Evolutionary conservation across 2,797 vertebrate species (phyloP).

Genomic region (Thalassophryne amazonica): DNA sequence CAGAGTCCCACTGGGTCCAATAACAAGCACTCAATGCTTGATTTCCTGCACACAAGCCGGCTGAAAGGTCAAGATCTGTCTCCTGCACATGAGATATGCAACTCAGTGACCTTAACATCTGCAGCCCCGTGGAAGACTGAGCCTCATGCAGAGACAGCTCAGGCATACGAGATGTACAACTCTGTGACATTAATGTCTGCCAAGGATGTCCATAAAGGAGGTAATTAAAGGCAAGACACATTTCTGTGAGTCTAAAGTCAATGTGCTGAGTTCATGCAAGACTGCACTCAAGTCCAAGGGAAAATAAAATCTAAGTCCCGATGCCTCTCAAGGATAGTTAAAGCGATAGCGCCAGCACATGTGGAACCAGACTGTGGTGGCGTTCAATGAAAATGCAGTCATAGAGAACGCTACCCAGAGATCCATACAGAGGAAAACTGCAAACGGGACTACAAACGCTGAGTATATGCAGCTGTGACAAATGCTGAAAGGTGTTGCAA

Average conservation of each 20-base stretch:
- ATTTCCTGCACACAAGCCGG: constrained; percentile 35
- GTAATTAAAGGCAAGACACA: constrained; percentile 37
- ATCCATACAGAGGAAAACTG: background rate
- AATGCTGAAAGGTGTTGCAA: too few relatives aligned
- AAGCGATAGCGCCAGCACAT: constrained; percentile 2
- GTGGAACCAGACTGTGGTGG: background rate
- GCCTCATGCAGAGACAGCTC: constrained; percentile 17
- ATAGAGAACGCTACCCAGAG: background rate
- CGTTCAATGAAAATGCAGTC: background rate
- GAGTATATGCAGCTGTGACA: background rate
- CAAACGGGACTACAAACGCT: background rate
- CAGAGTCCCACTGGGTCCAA: constrained; percentile 30
- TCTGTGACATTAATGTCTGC: constrained; percentile 37
- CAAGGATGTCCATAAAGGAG: constrained; percentile 35
- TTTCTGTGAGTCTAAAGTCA: constrained; percentile 21
- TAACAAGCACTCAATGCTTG: constrained; percentile 37
- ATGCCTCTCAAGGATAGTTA: constrained; percentile 13
- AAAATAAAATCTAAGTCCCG: constrained; percentile 16
- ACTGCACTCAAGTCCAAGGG: constrained; percentile 13
- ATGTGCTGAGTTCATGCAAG: constrained; percentile 32
- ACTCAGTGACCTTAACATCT: constrained; percentile 48
- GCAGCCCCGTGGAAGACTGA: constrained; percentile 25
- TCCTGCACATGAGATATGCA: constrained; percentile 36
- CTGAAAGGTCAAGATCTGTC: constrained; percentile 57
- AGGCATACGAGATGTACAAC: constrained; percentile 24